phyloP scores from a whole-genome alignment of 2,113 vertebrate genomes.

The Poeciliopsis retropinna region DNA sequence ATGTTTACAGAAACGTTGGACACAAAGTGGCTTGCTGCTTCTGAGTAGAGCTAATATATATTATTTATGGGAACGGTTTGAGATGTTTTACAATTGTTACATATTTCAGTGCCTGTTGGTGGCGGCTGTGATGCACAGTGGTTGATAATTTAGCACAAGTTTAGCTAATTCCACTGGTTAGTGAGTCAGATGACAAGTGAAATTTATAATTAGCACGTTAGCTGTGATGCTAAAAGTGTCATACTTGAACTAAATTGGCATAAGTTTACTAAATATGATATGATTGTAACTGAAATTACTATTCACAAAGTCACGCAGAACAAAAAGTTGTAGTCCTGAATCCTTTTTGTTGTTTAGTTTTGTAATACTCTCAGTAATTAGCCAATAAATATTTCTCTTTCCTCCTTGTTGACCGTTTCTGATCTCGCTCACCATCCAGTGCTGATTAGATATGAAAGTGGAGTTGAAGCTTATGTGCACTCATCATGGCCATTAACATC shows the following conservation, averaged over 20 bases:
- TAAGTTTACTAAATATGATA: not conserved
- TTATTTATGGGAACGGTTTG: not conserved
- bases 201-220: slow-evolving; percentile 8
- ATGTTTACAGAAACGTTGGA: not conserved
- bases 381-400: not conserved
- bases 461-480: not conserved
- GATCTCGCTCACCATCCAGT: not conserved
- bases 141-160: not conserved
- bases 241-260: not conserved
- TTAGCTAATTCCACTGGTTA: not conserved
- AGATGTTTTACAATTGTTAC: not conserved
- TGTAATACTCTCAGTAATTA: not conserved
- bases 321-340: too few relatives aligned
- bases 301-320: too few relatives aligned
- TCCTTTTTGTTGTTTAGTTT: too few relatives aligned
- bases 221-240: not conserved
- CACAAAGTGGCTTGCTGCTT: slow-evolving; percentile 1
- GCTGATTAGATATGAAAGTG: not conserved
- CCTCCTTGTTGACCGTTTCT: not conserved
- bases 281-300: not conserved
- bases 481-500: not conserved
- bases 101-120: not conserved
- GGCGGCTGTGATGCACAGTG: not conserved
- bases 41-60: not conserved
- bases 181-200: not conserved